Evolutionary conservation across 1,140 invertebrate species (phyloP), one percentile per base, ranked within the genome.

Genomic region (Drosophila jambulina): DNA sequence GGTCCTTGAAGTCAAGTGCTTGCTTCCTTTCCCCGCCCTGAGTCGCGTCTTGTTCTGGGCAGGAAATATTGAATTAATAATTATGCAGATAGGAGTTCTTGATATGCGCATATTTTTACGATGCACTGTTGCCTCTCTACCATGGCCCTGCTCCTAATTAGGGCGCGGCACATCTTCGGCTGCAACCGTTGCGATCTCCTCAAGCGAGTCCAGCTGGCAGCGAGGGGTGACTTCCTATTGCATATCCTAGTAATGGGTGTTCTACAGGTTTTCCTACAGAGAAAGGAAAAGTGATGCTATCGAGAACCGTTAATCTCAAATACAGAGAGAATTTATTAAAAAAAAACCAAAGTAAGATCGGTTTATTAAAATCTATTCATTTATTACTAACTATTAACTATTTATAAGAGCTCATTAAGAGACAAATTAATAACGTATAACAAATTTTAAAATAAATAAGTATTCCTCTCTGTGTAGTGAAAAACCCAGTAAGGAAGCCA

Each of bases 31-130:
- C 51, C 36, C 54, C 49, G 10, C 25, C 29, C 23, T 27, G 15
- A 23, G 27, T 13, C 9, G 17, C 12, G 7, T 25, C 64, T 51
- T 46, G 19, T 46, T 63, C 34, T 15, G 19, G 67, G 79, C 80
- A 87, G 82, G 82, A 86, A 88, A 80, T 83, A 84, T 88, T 80
- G 84, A 84, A 90, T 87, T 87, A 67, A 83, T 78, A 86, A 86
- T 83, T 88, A 82, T 83, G 77, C 42, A 79, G 69, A 79, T 83
- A 77, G 64, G 43, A 62, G 78, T 57, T 49, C 57, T 63, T 70
- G 62, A 78, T 81, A 67, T 53, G 57, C 51, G 54, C 80, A 65
- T 72, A 77, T 61, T 82, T 77, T 77, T 59, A 65, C 45, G 58
- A 76, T 58, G 56, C 80, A 57, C 76, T 54, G 59, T 51, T 69